Percentiles rank a stretch among this genome's conserved stretches.
phyloP scores from a whole-genome alignment of 2,113 vertebrate genomes.

The Solenodon paradoxus region DNA sequence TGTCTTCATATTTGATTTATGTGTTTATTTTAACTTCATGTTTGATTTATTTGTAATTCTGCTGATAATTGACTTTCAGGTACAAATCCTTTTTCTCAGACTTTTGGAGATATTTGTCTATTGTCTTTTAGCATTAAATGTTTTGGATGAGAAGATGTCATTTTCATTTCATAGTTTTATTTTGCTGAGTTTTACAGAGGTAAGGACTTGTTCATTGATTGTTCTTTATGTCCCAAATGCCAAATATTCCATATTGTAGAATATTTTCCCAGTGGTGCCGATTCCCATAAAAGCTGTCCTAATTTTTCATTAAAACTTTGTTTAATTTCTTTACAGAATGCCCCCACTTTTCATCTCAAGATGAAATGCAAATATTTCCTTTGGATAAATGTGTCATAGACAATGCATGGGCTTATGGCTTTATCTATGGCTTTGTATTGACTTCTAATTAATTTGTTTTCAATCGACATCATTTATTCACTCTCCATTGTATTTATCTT shows the following conservation, averaged over 20 bases:
- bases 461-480: neutral
- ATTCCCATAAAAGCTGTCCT: neutral
- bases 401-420: neutral
- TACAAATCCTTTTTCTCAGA: conserved; percentile 1
- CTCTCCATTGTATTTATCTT: neutral
- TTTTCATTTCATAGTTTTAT: neutral
- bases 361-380: neutral
- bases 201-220: neutral
- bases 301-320: neutral
- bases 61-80: neutral
- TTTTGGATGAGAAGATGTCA: neutral
- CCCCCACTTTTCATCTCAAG: neutral
- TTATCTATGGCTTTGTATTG: too few species aligned
- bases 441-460: neutral
- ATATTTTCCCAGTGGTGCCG: neutral
- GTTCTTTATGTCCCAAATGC: neutral
- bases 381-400: too few species aligned
- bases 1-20: neutral
- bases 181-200: neutral
- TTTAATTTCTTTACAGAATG: neutral
- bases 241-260: neutral
- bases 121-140: neutral
- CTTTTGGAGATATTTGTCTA: neutral
- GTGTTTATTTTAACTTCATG: neutral
- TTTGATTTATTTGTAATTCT: neutral